Percentiles rank a stretch among this genome's conserved stretches.
phyloP scores from a whole-genome alignment of 2,113 vertebrate species.

The Cyprinus carpio region DNA sequence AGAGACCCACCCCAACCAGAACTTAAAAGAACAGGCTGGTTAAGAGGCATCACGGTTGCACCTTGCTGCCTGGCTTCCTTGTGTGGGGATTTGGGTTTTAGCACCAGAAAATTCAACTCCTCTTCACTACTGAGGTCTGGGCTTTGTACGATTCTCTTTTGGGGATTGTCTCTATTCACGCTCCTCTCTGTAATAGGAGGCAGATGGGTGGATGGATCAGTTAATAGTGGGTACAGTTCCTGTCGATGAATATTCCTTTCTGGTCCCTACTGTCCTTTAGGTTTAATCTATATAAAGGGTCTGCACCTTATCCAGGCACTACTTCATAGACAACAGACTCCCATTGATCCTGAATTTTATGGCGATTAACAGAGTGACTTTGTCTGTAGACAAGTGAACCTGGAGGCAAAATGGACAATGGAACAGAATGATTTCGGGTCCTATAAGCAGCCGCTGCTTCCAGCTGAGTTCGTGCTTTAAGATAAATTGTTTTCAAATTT shows the following conservation, averaged over 20 bases:
- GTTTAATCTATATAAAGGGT: background rate
- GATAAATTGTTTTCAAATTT: background rate
- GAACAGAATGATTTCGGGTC: background rate
- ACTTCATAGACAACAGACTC: background rate
- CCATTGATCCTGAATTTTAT: conserved; percentile 3
- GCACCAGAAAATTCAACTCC: background rate
- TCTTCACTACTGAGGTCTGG: background rate
- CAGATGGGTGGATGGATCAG: background rate
- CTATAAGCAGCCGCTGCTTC: conserved; percentile 3
- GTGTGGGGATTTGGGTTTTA: background rate
- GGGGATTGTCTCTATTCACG: background rate
- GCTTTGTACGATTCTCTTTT: background rate
- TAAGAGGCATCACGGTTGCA: no score
- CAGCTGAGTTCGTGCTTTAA: background rate
- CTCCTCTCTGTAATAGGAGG: background rate
- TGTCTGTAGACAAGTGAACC: background rate
- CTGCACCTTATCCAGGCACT: background rate
- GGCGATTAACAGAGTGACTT: background rate
- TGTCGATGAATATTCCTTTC: background rate
- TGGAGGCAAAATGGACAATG: background rate
- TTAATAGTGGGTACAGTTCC: background rate
- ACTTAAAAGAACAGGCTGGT: background rate
- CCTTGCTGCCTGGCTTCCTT: background rate
- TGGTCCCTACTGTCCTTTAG: background rate
- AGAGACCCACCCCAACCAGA: background rate